phyloP scores from a whole-genome alignment of 1,140 invertebrate genomes.

The Aphis gossypii region DNA sequence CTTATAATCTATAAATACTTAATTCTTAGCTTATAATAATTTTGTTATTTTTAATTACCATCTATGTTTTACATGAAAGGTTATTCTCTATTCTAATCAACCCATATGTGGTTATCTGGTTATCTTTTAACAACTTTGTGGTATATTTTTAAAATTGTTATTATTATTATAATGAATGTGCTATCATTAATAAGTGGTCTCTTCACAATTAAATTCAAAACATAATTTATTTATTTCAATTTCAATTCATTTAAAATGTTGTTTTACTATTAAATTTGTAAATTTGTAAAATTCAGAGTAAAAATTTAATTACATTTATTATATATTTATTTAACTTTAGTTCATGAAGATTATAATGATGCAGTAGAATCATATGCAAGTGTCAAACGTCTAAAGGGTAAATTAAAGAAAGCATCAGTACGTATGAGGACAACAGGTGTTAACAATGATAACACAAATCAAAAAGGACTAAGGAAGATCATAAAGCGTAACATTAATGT shows the following conservation, averaged over 20 bases:
- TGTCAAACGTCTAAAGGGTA: constrained; percentile 34
- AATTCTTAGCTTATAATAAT: background rate
- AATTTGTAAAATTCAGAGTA: background rate
- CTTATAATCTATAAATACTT: background rate
- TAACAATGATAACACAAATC: constrained; percentile 26
- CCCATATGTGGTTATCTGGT: no score
- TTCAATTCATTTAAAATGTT: background rate
- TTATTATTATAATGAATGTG: no score
- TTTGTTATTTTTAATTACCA: background rate
- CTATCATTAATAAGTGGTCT: background rate
- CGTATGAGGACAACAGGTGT: background rate
- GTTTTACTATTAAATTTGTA: background rate
- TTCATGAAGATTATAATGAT: constrained; percentile 27
- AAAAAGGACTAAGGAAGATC: constrained; percentile 52
- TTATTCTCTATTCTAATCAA: no score
- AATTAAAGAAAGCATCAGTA: constrained; percentile 30
- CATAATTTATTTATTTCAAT: background rate
- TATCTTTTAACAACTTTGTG: no score
- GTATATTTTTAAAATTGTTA: no score
- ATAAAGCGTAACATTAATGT: constrained; percentile 53
- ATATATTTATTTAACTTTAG: constrained; percentile 23
- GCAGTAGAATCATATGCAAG: constrained; percentile 35
- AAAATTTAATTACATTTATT: background rate
- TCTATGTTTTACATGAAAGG: no score
- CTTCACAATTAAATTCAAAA: background rate